A percentile compares a stretch with the other conserved stretches of the same genome.
phyloP scores from a whole-genome alignment of 2,888 invertebrate genomes.

The Drosophila emarginata region DNA sequence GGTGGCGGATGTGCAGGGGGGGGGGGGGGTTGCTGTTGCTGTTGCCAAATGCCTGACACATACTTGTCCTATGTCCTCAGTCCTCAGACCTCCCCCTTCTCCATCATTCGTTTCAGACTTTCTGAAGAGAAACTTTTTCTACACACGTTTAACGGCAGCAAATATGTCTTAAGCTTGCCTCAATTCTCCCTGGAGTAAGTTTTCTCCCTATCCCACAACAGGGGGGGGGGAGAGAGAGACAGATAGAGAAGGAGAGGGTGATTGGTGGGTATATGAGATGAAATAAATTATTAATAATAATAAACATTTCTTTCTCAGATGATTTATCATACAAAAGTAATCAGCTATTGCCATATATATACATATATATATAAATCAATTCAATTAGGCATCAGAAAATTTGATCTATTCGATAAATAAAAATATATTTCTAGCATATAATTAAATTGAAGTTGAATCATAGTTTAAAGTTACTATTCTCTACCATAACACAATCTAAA shows the following conservation, averaged over 20 bases:
- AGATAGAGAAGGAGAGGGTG: neutral
- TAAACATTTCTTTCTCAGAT: neutral
- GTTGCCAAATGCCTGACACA: slow-evolving; percentile 1
- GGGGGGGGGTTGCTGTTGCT: neutral
- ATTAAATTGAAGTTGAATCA: too few species aligned
- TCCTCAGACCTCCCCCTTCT: neutral
- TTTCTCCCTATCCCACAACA: neutral
- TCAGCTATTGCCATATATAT: neutral
- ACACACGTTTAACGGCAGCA: slow-evolving; percentile 8
- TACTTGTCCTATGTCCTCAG: neutral
- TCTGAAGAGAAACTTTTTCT: slow-evolving; percentile 6
- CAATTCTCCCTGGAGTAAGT: slow-evolving; percentile 4
- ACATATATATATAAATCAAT: neutral
- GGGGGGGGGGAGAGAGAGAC: neutral
- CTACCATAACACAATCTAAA: too few species aligned
- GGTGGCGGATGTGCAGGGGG: neutral
- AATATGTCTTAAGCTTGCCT: slow-evolving; percentile 7
- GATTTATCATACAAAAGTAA: neutral
- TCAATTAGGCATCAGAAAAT: neutral
- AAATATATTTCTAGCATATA: too few species aligned
- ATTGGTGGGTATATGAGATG: neutral
- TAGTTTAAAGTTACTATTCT: too few species aligned
- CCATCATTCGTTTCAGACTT: neutral
- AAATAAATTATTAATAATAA: slow-evolving; percentile 8
- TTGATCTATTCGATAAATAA: too few species aligned